These are phyloP conservation scores for Ennomos erosarius DNA, from an alignment of 2,888 invertebrate species.

Conservation along the genomic window DNA sequence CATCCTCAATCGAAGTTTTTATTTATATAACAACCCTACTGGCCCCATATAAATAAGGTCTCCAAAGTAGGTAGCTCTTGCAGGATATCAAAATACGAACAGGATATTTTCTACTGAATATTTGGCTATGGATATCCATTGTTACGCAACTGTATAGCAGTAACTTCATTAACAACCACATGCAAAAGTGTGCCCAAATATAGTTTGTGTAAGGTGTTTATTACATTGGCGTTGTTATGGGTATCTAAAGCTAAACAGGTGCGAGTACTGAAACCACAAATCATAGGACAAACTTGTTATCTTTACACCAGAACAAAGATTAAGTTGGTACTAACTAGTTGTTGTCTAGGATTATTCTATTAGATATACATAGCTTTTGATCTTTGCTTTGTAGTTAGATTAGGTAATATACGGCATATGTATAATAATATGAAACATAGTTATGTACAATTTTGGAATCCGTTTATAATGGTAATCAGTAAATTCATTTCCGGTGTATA, in stretches of 20 bases:
- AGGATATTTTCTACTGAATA: slow-evolving; percentile 13
- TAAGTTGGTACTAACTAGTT: slow-evolving; percentile 18
- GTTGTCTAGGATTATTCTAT: slow-evolving; percentile 20
- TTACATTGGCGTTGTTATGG: slow-evolving; percentile 1
- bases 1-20: slow-evolving; percentile 81
- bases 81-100: slow-evolving; percentile 20
- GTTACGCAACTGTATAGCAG: slow-evolving; percentile 1
- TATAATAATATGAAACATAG: slow-evolving; percentile 24
- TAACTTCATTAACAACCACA: background rate
- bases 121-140: slow-evolving; percentile 3
- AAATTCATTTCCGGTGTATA: slow-evolving; percentile 15
- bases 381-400: slow-evolving; percentile 24
- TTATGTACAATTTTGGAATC: slow-evolving; percentile 18
- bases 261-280: slow-evolving; percentile 3
- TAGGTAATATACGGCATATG: slow-evolving; percentile 19
- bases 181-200: no score
- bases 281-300: slow-evolving; percentile 3
- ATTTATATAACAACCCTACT: slow-evolving; percentile 65
- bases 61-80: slow-evolving; percentile 17
- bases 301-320: slow-evolving; percentile 11
- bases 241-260: background rate
- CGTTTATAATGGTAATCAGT: slow-evolving; percentile 7
- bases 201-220: no score
- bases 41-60: slow-evolving; percentile 29
- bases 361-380: slow-evolving; percentile 20